These are phyloP conservation scores for Craniophora ligustri DNA, from an alignment of 2,888 invertebrate genomes.

Conservation along the genomic window DNA sequence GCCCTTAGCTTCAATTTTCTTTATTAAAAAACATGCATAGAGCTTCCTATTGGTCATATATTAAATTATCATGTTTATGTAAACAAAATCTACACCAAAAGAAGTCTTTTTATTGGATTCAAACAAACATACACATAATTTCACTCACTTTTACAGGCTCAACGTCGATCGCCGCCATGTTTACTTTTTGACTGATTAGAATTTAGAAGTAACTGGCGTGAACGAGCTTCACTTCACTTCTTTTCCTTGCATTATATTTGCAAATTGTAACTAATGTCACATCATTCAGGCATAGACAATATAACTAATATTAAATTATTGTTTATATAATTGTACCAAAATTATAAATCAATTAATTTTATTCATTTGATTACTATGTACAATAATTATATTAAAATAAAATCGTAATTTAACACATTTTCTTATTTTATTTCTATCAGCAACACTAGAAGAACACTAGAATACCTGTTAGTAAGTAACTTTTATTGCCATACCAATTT, in stretches of 20 bases:
- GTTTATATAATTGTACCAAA: no score
- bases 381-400: no score
- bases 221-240: slow-evolving; percentile 42
- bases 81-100: neutral
- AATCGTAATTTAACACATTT: neutral
- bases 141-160: slow-evolving; percentile 82
- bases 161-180: slow-evolving; percentile 90
- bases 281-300: no score
- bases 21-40: slow-evolving; percentile 30
- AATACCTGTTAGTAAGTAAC: no score
- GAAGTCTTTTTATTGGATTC: neutral
- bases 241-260: slow-evolving; percentile 1
- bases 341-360: no score
- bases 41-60: neutral
- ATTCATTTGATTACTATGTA: no score
- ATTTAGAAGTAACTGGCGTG: slow-evolving; percentile 53
- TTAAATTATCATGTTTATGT: slow-evolving; percentile 3
- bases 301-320: no score
- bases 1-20: slow-evolving; percentile 49
- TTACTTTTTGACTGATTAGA: slow-evolving; percentile 81
- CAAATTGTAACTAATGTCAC: slow-evolving; percentile 58
- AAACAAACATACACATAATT: slow-evolving; percentile 40
- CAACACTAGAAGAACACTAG: no score
- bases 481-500: slow-evolving; percentile 8
- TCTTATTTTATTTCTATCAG: neutral